Conservation (phyloP, 92 coral and sea anemone genomes). For the Epizoanthus rinbou region DNA sequence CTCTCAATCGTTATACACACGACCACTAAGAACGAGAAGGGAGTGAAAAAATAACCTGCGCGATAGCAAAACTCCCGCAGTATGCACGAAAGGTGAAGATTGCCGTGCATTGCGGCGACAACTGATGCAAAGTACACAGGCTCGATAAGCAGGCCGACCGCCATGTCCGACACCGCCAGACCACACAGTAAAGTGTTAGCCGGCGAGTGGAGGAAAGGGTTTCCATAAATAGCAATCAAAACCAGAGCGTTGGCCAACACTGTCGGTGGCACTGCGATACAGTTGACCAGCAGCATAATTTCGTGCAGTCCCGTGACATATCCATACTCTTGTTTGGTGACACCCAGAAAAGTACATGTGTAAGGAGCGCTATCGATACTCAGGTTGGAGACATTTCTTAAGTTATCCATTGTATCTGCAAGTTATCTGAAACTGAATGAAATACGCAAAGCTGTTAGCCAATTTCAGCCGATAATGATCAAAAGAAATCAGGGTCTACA, state of each 20-base stretch:
- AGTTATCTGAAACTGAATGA: no score
- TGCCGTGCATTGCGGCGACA: slow-evolving; percentile 1
- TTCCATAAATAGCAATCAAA: slow-evolving; percentile 14
- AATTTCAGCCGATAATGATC: no score
- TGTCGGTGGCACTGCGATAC: slow-evolving; percentile 9
- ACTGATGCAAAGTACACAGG: slow-evolving; percentile 29
- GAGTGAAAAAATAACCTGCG: slow-evolving; percentile 21
- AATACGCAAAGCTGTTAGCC: no score
- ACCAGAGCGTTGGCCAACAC: slow-evolving; percentile 31
- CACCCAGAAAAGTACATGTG: slow-evolving; percentile 34
- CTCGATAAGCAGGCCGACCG: slow-evolving; percentile 8
- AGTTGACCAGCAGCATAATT: slow-evolving; percentile 10
- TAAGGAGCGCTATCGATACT: neutral
- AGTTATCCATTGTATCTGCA: no score
- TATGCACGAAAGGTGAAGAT: slow-evolving; percentile 18
- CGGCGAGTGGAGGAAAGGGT: slow-evolving; percentile 33
- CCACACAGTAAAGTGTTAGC: slow-evolving; percentile 24
- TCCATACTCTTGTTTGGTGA: slow-evolving; percentile 22
- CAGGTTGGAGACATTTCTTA: no score
- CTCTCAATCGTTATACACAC: slow-evolving; percentile 34
- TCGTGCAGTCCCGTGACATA: slow-evolving; percentile 15
- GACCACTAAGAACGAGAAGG: slow-evolving; percentile 29
- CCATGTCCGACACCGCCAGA: slow-evolving; percentile 28
- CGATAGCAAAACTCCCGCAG: slow-evolving; percentile 37
- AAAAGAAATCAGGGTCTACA: no score